Conservation (phyloP, 2,113 vertebrate species). For the Polypterus senegalus region DNA sequence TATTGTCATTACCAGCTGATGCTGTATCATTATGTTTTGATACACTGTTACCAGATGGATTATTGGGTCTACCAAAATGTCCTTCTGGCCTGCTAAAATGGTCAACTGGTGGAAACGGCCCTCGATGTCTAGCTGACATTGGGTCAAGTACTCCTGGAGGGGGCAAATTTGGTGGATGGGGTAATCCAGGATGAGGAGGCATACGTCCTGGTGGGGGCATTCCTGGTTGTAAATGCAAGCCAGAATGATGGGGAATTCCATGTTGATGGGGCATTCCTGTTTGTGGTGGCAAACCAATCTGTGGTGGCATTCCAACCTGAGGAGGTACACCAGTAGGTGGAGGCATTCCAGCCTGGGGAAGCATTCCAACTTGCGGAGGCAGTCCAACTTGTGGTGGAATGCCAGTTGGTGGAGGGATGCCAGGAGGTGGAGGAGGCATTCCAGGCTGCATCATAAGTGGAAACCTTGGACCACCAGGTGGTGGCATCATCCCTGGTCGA, state of each 20-base stretch:
- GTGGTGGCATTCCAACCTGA: too few species aligned
- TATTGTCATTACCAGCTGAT: conserved; percentile 55
- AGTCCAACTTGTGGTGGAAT: background rate
- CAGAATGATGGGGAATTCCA: too few species aligned
- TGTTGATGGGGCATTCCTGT: too few species aligned
- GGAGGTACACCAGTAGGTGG: too few species aligned
- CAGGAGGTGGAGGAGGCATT: conserved; percentile 52
- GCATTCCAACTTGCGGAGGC: too few species aligned
- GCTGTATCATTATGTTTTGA: conserved; percentile 67
- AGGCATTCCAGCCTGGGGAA: too few species aligned
- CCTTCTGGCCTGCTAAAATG: conserved; percentile 65
- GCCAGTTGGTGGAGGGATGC: conserved; percentile 46
- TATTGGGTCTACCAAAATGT: conserved; percentile 54
- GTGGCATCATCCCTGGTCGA: conserved; percentile 67
- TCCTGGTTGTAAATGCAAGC: conserved; percentile 27
- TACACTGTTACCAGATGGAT: conserved; percentile 52
- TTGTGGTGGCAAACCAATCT: too few species aligned
- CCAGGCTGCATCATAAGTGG: conserved; percentile 77
- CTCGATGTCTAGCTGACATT: conserved; percentile 63
- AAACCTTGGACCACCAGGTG: conserved; percentile 69
- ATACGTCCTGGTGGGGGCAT: conserved; percentile 51
- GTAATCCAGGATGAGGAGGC: conserved; percentile 29
- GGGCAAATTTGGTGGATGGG: conserved; percentile 31
- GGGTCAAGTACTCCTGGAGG: conserved; percentile 58
- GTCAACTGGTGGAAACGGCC: conserved; percentile 77